Percentiles rank a stretch among this genome's conserved stretches.
These are phyloP conservation scores for Ascidia mentula DNA, from an alignment of 23 tunicate species.

Conservation along the genomic window DNA sequence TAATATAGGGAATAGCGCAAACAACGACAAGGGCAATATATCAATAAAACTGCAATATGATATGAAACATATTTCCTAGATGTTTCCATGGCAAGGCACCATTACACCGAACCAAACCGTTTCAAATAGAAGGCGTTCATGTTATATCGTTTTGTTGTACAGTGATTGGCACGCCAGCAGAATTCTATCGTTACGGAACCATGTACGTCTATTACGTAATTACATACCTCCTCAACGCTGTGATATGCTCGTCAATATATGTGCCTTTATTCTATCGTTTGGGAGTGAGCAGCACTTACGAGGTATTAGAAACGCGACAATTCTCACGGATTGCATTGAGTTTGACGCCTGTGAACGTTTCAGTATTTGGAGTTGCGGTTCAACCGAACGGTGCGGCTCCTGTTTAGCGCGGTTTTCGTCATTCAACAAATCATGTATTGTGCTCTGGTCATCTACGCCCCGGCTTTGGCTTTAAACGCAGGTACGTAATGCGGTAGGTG, in stretches of 20 bases:
- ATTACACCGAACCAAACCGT: too few relatives aligned
- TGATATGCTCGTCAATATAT: constrained; percentile 40
- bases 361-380: constrained; percentile 43
- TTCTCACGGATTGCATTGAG: neutral
- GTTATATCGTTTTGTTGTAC: constrained; percentile 1
- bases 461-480: constrained; percentile 33
- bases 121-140: too few relatives aligned
- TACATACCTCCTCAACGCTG: constrained; percentile 15
- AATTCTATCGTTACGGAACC: constrained; percentile 56
- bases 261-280: constrained; percentile 42
- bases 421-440: constrained; percentile 28
- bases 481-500: too few relatives aligned
- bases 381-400: constrained; percentile 27
- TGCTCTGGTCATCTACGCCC: constrained; percentile 43
- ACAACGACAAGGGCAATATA: too few relatives aligned
- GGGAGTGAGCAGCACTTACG: constrained; percentile 51
- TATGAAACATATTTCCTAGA: too few relatives aligned
- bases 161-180: constrained; percentile 51
- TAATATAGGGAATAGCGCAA: too few relatives aligned
- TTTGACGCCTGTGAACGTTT: neutral
- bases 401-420: constrained; percentile 15
- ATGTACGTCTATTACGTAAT: constrained; percentile 35
- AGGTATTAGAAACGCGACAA: constrained; percentile 28
- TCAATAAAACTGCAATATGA: too few relatives aligned
- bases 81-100: too few relatives aligned